phyloP scores from a whole-genome alignment of 35 echinoderm and acorn worm genomes.

The Ophioderma brevispina region DNA sequence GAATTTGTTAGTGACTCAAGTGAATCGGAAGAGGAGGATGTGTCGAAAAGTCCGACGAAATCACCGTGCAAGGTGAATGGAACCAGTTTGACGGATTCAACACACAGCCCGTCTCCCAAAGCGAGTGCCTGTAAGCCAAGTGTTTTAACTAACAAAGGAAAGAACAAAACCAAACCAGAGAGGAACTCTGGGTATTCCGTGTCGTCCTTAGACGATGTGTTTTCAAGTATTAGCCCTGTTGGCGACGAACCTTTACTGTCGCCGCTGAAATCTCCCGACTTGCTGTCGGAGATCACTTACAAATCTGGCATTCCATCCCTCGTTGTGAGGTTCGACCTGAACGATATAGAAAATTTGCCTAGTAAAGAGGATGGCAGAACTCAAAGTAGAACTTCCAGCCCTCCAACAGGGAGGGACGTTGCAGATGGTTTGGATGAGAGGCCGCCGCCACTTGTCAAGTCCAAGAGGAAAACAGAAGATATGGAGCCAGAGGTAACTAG shows the following conservation, averaged over 20 bases:
- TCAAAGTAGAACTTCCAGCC: background rate
- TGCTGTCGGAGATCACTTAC: background rate
- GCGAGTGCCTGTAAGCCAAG: background rate
- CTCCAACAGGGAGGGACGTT: background rate
- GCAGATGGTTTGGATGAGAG: slow-evolving; percentile 26
- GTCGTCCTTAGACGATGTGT: slow-evolving; percentile 14
- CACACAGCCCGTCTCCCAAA: slow-evolving; percentile 10
- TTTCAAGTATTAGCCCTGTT: slow-evolving; percentile 1
- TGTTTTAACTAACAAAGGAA: background rate
- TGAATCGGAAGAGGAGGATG: background rate
- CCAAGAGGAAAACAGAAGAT: slow-evolving; percentile 25
- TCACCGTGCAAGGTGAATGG: slow-evolving; percentile 20
- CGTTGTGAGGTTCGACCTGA: slow-evolving; percentile 16
- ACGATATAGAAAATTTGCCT: slow-evolving; percentile 5
- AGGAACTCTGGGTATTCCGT: background rate
- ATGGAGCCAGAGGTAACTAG: slow-evolving; percentile 26
- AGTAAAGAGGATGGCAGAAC: background rate
- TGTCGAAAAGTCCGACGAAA: background rate
- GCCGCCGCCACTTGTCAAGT: slow-evolving; percentile 20
- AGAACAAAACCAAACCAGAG: slow-evolving; percentile 25
- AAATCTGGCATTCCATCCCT: slow-evolving; percentile 32
- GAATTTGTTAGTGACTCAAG: slow-evolving; percentile 40
- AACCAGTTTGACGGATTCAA: slow-evolving; percentile 1
- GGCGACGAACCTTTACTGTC: slow-evolving; percentile 22
- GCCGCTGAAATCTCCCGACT: slow-evolving; percentile 17